These are phyloP conservation scores for Melieria picta DNA, from an alignment of 2,888 invertebrate genomes.

Conservation along the genomic window DNA sequence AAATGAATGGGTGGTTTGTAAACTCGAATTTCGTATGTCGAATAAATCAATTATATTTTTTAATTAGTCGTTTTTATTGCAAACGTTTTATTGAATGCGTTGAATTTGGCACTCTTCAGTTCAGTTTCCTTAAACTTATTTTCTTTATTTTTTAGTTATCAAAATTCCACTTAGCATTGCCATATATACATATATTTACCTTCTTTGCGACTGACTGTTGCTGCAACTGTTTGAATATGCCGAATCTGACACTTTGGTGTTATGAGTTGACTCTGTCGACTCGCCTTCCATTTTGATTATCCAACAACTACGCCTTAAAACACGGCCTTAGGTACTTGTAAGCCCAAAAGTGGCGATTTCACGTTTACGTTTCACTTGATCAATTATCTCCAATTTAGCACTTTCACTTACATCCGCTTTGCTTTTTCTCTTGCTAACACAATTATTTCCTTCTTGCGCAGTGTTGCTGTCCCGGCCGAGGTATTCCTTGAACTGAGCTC, in stretches of 20 bases:
- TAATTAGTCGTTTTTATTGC: too few species aligned
- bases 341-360: neutral
- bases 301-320: too few species aligned
- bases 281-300: conserved; percentile 58
- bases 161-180: too few species aligned
- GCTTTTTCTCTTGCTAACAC: neutral
- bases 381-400: neutral
- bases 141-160: too few species aligned
- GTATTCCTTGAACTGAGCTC: conserved; percentile 20
- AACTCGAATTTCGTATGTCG: too few species aligned
- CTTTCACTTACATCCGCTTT: neutral
- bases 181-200: conserved; percentile 67
- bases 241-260: conserved; percentile 75
- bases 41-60: too few species aligned
- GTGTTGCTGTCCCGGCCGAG: conserved; percentile 1
- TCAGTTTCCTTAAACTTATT: too few species aligned
- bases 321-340: too few species aligned
- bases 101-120: too few species aligned
- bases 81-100: too few species aligned
- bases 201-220: conserved; percentile 83
- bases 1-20: too few species aligned
- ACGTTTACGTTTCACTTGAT: neutral
- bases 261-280: conserved; percentile 61
- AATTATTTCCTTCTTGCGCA: neutral
- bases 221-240: conserved; percentile 85